Base-by-base conservation (phyloP, 2,797 vertebrate species). In the Pseudomugil tenellus region DNA sequence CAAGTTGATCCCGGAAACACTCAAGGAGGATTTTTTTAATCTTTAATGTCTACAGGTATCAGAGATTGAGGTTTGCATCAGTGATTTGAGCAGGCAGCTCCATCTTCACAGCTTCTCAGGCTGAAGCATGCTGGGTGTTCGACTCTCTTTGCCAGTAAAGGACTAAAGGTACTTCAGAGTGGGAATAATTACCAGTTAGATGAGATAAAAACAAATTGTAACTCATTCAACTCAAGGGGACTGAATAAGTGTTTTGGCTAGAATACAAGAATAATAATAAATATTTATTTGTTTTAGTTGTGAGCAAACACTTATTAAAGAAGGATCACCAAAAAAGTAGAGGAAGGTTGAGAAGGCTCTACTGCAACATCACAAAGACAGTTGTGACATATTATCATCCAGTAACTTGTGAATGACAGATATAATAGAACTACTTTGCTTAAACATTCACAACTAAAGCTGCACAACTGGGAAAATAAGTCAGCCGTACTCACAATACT, bases 211-310 rank as follows among this genome's bases (percentile, higher is more conserved):
- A 55, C 49, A 55, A 75, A 67, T 13, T 16, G 14, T 60, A 29
- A 49, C 34, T 69, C 32, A 64, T 72, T 82, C 67, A 63, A 72
- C 56, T 77, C 65, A 75, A 28, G 46, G 21, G 29, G 8, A 26
- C 7, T 67, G 46, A 35, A 49, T 49, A 51, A 21, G 13, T 56
- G 14, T 29, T 54, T 49, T 60, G 56, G 29, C n/a, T 48, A 0
- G 12, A 53, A 67, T 1, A 21, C 16, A 48, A 37, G 2, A 58
- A 63, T 6, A 26, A 41, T 14, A 49, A 52, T 39, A 34, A 23
- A 3, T 55, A 6, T 7, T 26, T 12, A 25, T 51, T 51, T 26
- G 12, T 14, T 13, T 51, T 51, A 11, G 34, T 51, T 51, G 4
- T 26, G 2, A 2, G 5, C 17, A 17, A 19, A 39, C 16, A 39